phyloP scores from a whole-genome alignment of 2,113 vertebrate genomes.

The Sakesphorus luctuosus region DNA sequence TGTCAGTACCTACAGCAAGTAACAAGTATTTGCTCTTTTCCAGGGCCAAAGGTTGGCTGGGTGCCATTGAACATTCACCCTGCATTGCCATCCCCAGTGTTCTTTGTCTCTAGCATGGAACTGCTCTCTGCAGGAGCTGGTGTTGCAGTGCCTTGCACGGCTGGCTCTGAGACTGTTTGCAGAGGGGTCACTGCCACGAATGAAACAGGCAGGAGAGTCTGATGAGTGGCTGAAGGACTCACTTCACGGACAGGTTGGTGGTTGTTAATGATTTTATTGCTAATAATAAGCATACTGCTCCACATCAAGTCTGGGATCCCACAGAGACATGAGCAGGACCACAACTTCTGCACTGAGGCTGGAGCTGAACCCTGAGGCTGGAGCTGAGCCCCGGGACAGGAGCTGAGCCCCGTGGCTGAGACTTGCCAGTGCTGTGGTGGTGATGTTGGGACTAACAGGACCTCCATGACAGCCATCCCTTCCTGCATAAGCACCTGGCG shows the following conservation, averaged over 20 bases:
- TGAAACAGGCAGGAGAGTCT: neutral
- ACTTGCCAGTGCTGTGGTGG: fast-evolving
- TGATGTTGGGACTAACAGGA: neutral
- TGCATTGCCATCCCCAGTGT: fast-evolving
- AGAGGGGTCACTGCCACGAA: neutral
- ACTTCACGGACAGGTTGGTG: too few relatives aligned
- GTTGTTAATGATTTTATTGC: neutral
- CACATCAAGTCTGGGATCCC: neutral
- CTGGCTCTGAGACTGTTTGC: fast-evolving
- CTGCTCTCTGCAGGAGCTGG: neutral
- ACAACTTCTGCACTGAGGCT: fast-evolving
- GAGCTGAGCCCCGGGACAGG: neutral
- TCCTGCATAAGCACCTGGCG: fast-evolving
- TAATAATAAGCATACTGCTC: neutral
- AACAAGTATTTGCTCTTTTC: neutral
- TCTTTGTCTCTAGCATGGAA: fast-evolving
- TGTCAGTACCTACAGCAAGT: neutral
- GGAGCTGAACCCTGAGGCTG: neutral
- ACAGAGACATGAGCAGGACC: neutral
- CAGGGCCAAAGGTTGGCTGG: neutral
- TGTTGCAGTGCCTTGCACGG: fast-evolving
- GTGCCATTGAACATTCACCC: neutral
- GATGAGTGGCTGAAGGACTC: neutral
- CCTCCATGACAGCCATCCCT: neutral
- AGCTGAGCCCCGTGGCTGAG: neutral